Conservation (phyloP, 1,140 invertebrate species). For the Scaptomyza montana region DNA sequence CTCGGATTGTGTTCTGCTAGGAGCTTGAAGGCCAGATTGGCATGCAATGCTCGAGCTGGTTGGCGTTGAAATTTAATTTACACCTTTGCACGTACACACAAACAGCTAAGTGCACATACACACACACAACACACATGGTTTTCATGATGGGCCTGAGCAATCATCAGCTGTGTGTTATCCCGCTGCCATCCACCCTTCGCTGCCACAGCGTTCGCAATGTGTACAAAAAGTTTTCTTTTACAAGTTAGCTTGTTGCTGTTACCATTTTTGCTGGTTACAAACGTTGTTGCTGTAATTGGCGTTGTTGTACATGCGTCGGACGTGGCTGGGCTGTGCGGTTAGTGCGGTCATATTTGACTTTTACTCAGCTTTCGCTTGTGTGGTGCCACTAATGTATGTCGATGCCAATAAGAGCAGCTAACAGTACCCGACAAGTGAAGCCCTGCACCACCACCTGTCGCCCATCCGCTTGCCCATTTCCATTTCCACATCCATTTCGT, state of each 20-base stretch:
- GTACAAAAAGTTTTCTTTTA: constrained; percentile 79
- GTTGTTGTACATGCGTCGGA: constrained; percentile 61
- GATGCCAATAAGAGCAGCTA: constrained; percentile 67
- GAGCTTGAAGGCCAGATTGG: constrained; percentile 39
- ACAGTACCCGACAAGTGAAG: not conserved
- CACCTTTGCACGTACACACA: constrained; percentile 73
- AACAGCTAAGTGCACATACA: constrained; percentile 37
- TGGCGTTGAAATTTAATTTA: constrained; percentile 77
- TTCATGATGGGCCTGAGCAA: constrained; percentile 61
- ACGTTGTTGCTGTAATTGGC: constrained; percentile 40
- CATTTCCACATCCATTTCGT: not conserved
- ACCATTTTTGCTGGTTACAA: constrained; percentile 12
- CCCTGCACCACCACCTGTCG: constrained; percentile 8
- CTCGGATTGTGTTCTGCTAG: constrained; percentile 7
- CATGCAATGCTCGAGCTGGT: constrained; percentile 61
- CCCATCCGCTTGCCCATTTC: not conserved
- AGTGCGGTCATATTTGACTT: constrained; percentile 75
- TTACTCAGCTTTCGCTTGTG: constrained; percentile 65
- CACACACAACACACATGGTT: constrained; percentile 11
- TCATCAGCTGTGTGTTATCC: constrained; percentile 38
- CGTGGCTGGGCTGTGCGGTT: constrained; percentile 55
- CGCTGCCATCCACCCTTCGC: not conserved
- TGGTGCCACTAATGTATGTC: constrained; percentile 75
- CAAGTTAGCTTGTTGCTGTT: constrained; percentile 75
- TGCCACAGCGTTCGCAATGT: constrained; percentile 37